These are phyloP conservation scores for Habrosyne pyritoides DNA, from an alignment of 2,888 invertebrate genomes.

Conservation along the genomic window DNA sequence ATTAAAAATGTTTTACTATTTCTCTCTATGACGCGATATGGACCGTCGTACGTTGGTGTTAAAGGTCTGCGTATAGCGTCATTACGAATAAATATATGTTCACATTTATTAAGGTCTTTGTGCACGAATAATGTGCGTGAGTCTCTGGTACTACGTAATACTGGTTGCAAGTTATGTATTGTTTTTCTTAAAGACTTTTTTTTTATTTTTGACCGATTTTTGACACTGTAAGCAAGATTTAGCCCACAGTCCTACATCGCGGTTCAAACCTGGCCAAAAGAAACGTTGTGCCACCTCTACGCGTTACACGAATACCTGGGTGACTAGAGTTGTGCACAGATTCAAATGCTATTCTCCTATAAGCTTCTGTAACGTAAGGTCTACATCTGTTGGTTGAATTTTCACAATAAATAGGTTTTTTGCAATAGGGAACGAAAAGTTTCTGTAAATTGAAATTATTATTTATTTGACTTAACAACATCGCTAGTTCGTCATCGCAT, in stretches of 20 bases:
- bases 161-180: too few species aligned
- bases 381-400: slow-evolving; percentile 14
- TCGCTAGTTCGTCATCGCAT: not conserved
- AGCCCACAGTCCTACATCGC: slow-evolving; percentile 13
- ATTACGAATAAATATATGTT: too few species aligned
- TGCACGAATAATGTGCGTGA: too few species aligned
- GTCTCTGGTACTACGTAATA: too few species aligned
- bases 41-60: slow-evolving; percentile 13
- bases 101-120: too few species aligned
- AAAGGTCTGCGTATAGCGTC: too few species aligned
- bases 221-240: slow-evolving; percentile 18
- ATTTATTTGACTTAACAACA: slow-evolving; percentile 9
- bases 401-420: slow-evolving; percentile 27
- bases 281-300: slow-evolving; percentile 5
- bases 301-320: slow-evolving; percentile 17
- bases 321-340: slow-evolving; percentile 23
- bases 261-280: slow-evolving; percentile 20
- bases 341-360: slow-evolving; percentile 20
- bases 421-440: too few species aligned
- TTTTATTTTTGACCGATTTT: not conserved
- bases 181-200: too few species aligned
- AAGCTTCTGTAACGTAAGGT: slow-evolving; percentile 24
- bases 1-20: too few species aligned
- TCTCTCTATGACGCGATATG: not conserved
- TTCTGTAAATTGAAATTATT: too few species aligned